Percentiles rank a stretch among this genome's conserved stretches.
These are phyloP conservation scores for Cyclopterus lumpus DNA, from an alignment of 2,797 vertebrate species.

Conservation along the genomic window DNA sequence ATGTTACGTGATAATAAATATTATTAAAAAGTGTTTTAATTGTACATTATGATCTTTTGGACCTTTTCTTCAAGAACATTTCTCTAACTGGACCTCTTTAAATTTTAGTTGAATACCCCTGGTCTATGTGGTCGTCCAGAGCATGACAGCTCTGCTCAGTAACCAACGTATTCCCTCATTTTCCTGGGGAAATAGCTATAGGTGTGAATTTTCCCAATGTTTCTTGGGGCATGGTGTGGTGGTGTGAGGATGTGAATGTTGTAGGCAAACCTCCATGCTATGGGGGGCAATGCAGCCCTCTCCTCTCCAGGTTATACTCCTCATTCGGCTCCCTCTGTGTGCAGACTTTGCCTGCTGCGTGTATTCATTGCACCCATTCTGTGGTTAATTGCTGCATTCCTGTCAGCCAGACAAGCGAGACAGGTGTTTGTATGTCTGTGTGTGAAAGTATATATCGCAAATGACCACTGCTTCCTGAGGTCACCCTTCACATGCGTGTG, in stretches of 20 bases:
- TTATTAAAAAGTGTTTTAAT: too few relatives aligned
- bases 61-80: too few relatives aligned
- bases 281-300: constrained; percentile 61
- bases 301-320: constrained; percentile 78
- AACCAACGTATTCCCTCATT: neutral
- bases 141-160: neutral
- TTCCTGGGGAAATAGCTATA: neutral
- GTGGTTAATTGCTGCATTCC: constrained; percentile 26
- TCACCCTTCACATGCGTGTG: constrained; percentile 61
- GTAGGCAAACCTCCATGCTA: constrained; percentile 68
- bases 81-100: too few relatives aligned
- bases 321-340: constrained; percentile 60
- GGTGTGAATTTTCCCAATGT: constrained; percentile 23
- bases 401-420: neutral
- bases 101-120: too few relatives aligned
- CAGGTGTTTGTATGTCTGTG: constrained; percentile 5
- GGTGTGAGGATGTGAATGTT: constrained; percentile 58
- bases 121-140: neutral
- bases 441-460: constrained; percentile 29
- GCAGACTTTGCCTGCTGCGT: constrained; percentile 49
- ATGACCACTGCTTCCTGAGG: constrained; percentile 60
- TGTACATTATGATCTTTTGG: too few relatives aligned
- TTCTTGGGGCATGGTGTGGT: constrained; percentile 51
- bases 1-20: too few relatives aligned
- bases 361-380: constrained; percentile 42